Conservation (phyloP, 2,888 invertebrate genomes). For the Onchidella celtica region DNA sequence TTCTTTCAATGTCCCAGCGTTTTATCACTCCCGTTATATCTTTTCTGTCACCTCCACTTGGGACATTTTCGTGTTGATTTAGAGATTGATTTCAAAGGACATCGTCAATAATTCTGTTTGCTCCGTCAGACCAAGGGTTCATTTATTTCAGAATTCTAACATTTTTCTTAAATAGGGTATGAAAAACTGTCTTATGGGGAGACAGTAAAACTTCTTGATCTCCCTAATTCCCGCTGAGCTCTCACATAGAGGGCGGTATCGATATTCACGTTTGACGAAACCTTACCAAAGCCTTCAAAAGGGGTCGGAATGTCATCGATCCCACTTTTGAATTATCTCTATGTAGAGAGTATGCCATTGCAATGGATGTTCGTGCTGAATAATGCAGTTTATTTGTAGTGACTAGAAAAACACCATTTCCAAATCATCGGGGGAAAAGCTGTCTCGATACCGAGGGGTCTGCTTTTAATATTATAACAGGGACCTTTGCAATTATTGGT, state of each 20-base stretch:
- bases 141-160: conserved; percentile 24
- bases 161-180: conserved; percentile 35
- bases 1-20: conserved; percentile 13
- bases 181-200: conserved; percentile 2
- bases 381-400: too few relatives aligned
- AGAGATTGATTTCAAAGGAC: conserved; percentile 5
- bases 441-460: background rate
- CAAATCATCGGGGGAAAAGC: background rate
- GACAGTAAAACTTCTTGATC: background rate
- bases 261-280: too few relatives aligned
- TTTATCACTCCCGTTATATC: background rate
- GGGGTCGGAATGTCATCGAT: too few relatives aligned
- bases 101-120: conserved; percentile 31
- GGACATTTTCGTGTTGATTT: background rate
- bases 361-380: too few relatives aligned
- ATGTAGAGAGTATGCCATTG: too few relatives aligned
- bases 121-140: background rate
- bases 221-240: background rate
- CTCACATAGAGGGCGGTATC: too few relatives aligned
- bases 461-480: background rate
- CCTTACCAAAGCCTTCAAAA: too few relatives aligned
- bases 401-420: too few relatives aligned
- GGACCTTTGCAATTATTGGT: too few relatives aligned
- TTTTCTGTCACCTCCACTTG: background rate
- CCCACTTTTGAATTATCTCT: too few relatives aligned